These are phyloP conservation scores for Cantharis flavilabris DNA, from an alignment of 2,888 invertebrate genomes.

Conservation along the genomic window DNA sequence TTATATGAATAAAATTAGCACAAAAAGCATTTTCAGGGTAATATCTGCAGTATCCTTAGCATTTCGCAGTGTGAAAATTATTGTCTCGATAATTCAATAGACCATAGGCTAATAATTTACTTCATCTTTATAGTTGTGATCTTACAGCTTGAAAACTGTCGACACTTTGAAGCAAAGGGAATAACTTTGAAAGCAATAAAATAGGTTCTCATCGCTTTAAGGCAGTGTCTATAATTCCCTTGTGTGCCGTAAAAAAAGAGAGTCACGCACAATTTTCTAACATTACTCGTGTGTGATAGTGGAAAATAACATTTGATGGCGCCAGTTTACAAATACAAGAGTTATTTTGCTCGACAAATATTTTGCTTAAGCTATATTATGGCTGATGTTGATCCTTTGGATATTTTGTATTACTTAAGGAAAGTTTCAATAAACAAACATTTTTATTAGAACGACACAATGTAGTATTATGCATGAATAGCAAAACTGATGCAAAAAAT, in stretches of 20 bases:
- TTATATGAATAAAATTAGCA: background rate
- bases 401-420: background rate
- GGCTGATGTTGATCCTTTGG: background rate
- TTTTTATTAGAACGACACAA: no score
- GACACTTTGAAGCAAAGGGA: conserved; percentile 38
- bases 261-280: conserved; percentile 44
- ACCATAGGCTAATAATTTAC: conserved; percentile 22
- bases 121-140: conserved; percentile 30
- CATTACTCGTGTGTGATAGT: conserved; percentile 35
- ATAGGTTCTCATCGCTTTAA: conserved; percentile 39
- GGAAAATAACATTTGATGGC: conserved; percentile 30
- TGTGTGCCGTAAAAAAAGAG: conserved; percentile 41
- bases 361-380: background rate
- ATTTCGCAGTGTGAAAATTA: conserved; percentile 10
- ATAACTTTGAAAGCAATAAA: conserved; percentile 39
- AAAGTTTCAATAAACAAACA: no score
- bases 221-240: conserved; percentile 43
- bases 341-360: conserved; percentile 11
- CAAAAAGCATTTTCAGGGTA: background rate
- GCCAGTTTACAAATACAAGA: conserved; percentile 30
- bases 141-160: conserved; percentile 38
- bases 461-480: no score
- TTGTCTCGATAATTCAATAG: conserved; percentile 23
- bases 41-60: background rate
- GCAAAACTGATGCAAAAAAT: no score